Evolutionary conservation across 2,113 vertebrate species (phyloP).

Genomic region (Saguinus imperator): DNA sequence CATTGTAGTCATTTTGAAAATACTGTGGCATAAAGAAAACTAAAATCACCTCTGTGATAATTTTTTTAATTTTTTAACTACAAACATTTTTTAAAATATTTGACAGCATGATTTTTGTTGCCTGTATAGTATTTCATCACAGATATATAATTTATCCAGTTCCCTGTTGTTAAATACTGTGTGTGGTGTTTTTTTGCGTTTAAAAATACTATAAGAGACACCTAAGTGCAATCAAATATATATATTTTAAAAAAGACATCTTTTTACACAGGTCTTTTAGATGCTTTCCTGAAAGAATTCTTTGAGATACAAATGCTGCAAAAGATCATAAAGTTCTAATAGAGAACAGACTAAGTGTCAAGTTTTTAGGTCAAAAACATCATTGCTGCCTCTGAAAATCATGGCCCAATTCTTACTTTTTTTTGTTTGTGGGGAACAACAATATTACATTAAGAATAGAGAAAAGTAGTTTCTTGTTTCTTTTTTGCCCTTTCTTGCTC

Average conservation of each 20-base stretch:
- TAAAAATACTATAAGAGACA: constrained; percentile 37
- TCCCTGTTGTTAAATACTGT: constrained; percentile 35
- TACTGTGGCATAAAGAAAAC: constrained; percentile 25
- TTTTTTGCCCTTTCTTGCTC: not conserved
- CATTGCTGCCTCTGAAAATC: constrained; percentile 12
- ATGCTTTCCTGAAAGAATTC: constrained; percentile 45
- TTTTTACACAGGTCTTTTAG: not conserved
- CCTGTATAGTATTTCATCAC: not conserved
- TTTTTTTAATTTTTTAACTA: constrained; percentile 36
- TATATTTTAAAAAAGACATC: not conserved
- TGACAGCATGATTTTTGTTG: not conserved
- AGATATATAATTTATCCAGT: not conserved
- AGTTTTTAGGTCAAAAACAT: constrained; percentile 14
- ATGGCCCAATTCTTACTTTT: not conserved
- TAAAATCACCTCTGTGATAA: not conserved
- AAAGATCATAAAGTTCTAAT: not conserved
- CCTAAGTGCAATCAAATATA: not conserved
- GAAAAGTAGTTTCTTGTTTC: not conserved
- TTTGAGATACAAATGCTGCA: not conserved
- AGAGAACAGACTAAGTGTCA: constrained; percentile 10
- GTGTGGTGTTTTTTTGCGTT: constrained; percentile 7
- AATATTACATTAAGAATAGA: not conserved
- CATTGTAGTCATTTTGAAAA: constrained; percentile 7
- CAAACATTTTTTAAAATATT: constrained; percentile 24
- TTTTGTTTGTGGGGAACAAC: not conserved